Evolutionary conservation across 2,113 vertebrate genomes (phyloP).

Genomic region (Dipodomys merriami): DNA sequence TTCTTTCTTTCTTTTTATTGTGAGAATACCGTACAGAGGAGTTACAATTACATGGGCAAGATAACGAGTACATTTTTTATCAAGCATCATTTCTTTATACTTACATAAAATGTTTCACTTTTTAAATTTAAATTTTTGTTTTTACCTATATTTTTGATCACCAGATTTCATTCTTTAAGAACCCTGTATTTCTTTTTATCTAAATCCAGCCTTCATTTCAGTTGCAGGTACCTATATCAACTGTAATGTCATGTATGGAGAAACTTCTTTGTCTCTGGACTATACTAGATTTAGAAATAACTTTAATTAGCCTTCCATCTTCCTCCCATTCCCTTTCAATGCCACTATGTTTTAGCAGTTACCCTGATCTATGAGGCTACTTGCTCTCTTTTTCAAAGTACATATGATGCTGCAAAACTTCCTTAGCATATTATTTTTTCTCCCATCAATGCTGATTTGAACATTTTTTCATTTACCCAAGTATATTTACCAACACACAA

Average conservation of each 20-base stretch:
- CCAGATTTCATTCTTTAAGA: not conserved
- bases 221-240: not conserved
- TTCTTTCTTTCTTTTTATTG: too few relatives aligned
- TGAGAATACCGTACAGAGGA: too few relatives aligned
- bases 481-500: not conserved
- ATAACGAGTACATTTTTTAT: too few relatives aligned
- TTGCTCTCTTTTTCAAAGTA: not conserved
- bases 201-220: not conserved
- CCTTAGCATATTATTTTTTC: not conserved
- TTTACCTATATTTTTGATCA: not conserved
- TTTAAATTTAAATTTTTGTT: too few relatives aligned
- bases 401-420: not conserved
- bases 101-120: too few relatives aligned
- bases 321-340: not conserved
- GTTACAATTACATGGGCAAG: too few relatives aligned
- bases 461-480: not conserved
- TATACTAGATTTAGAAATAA: not conserved
- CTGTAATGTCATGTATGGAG: not conserved
- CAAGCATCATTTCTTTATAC: too few relatives aligned
- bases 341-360: not conserved
- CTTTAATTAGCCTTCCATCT: not conserved
- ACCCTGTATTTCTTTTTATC: not conserved
- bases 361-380: not conserved
- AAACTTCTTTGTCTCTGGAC: not conserved
- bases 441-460: not conserved